phyloP scores from a whole-genome alignment of 2,888 invertebrate genomes.

The Acleris laterana region DNA sequence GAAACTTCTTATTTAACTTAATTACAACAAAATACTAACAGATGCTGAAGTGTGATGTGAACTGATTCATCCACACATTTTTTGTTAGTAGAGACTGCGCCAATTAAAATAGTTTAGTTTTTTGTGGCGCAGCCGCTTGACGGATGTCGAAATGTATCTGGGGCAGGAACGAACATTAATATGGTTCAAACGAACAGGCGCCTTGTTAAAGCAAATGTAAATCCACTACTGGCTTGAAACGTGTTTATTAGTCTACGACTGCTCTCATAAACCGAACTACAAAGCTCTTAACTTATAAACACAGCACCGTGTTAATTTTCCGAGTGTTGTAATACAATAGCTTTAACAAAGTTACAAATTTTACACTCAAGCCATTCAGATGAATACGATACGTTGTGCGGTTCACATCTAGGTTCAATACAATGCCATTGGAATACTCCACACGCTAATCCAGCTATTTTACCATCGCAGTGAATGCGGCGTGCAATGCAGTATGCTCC shows the following conservation, averaged over 20 bases:
- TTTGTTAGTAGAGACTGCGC: conserved; percentile 70
- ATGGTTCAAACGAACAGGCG: conserved; percentile 69
- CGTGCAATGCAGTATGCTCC: conserved; percentile 49
- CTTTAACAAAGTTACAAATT: conserved; percentile 50
- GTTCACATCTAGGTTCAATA: conserved; percentile 10
- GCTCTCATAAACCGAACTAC: conserved; percentile 57
- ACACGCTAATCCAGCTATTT: conserved; percentile 10
- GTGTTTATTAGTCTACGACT: conserved; percentile 71
- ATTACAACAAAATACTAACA: conserved; percentile 40
- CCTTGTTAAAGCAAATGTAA: conserved; percentile 67
- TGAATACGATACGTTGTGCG: conserved; percentile 50
- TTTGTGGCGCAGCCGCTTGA: conserved; percentile 68
- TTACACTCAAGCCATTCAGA: conserved; percentile 35
- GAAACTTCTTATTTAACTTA: background rate
- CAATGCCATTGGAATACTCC: conserved; percentile 15
- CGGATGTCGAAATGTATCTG: conserved; percentile 74
- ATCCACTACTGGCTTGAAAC: conserved; percentile 65
- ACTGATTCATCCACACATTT: conserved; percentile 63
- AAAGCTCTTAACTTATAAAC: conserved; percentile 65
- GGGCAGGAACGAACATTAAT: conserved; percentile 73
- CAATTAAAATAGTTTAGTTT: conserved; percentile 81
- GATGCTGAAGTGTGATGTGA: conserved; percentile 56
- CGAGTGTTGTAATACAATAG: conserved; percentile 57
- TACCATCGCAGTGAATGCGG: conserved; percentile 15
- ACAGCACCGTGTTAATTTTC: conserved; percentile 64